Percentiles rank a stretch among this genome's conserved stretches.
Conservation (phyloP, 2,113 vertebrate genomes). For the Australoheros scitulus region DNA sequence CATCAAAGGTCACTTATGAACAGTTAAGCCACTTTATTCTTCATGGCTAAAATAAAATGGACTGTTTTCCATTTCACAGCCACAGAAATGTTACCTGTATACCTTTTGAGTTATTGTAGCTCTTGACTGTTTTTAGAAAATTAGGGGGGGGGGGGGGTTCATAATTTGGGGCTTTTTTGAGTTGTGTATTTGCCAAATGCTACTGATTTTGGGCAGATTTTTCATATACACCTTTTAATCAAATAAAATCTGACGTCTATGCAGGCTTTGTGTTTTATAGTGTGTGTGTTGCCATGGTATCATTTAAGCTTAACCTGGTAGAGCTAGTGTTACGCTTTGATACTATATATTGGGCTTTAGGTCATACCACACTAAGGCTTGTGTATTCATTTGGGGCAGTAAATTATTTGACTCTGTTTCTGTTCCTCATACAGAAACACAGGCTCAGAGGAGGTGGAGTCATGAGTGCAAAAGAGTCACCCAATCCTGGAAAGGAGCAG, state of each 20-base stretch:
- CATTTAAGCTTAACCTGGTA: background rate
- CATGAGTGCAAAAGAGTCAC: slow-evolving; percentile 79
- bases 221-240: background rate
- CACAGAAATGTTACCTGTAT: background rate
- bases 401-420: slow-evolving; percentile 23
- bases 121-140: slow-evolving; percentile 23
- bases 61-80: background rate
- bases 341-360: background rate
- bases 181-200: slow-evolving; percentile 2
- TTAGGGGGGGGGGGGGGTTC: background rate
- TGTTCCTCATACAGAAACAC: slow-evolving; percentile 49
- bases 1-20: slow-evolving; percentile 47
- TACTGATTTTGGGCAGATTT: background rate
- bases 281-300: background rate
- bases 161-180: background rate
- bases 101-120: background rate
- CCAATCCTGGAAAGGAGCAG: slow-evolving; percentile 71
- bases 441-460: slow-evolving; percentile 70
- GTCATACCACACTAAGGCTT: background rate
- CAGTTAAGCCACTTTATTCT: slow-evolving; percentile 21
- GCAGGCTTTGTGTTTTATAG: background rate
- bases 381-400: background rate
- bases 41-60: background rate
- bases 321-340: background rate
- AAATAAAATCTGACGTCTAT: background rate